phyloP scores from a whole-genome alignment of 1,140 invertebrate genomes.

The Idris sp. region DNA sequence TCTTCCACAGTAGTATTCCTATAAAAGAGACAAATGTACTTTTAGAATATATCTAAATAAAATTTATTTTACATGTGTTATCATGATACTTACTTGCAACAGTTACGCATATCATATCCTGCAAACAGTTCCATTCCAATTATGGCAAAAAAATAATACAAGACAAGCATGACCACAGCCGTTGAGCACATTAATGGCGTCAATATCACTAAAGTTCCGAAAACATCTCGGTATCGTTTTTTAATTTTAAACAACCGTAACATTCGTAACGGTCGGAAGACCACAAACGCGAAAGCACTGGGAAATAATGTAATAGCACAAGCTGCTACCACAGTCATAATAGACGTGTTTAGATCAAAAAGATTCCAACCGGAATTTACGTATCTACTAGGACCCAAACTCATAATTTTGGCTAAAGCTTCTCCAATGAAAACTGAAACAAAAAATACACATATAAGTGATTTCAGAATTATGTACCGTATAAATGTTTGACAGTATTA shows the following conservation, averaged over 20 bases:
- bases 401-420: slow-evolving; percentile 86
- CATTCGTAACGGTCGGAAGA: slow-evolving; percentile 84
- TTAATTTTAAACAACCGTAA: slow-evolving; percentile 89
- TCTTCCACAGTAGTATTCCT: slow-evolving; percentile 91
- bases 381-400: slow-evolving; percentile 84
- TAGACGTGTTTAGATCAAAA: slow-evolving; percentile 88
- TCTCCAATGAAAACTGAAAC: slow-evolving; percentile 86
- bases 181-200: slow-evolving; percentile 87
- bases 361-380: slow-evolving; percentile 92
- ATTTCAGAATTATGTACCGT: too few species aligned
- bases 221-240: slow-evolving; percentile 91
- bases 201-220: slow-evolving; percentile 91
- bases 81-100: slow-evolving; percentile 86
- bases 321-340: slow-evolving; percentile 83
- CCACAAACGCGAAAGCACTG: slow-evolving; percentile 85
- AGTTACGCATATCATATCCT: slow-evolving; percentile 87
- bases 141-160: slow-evolving; percentile 95
- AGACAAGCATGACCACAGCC: slow-evolving; percentile 89
- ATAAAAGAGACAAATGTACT: slow-evolving; percentile 62
- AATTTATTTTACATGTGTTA: too few species aligned
- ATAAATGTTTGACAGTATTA: too few species aligned
- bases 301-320: slow-evolving; percentile 83
- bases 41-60: too few species aligned
- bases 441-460: slow-evolving; percentile 1
- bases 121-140: slow-evolving; percentile 94